Evolutionary conservation across 1,140 invertebrate species (phyloP), one percentile per base, ranked within the genome.

Genomic region (Maniola jurtina): DNA sequence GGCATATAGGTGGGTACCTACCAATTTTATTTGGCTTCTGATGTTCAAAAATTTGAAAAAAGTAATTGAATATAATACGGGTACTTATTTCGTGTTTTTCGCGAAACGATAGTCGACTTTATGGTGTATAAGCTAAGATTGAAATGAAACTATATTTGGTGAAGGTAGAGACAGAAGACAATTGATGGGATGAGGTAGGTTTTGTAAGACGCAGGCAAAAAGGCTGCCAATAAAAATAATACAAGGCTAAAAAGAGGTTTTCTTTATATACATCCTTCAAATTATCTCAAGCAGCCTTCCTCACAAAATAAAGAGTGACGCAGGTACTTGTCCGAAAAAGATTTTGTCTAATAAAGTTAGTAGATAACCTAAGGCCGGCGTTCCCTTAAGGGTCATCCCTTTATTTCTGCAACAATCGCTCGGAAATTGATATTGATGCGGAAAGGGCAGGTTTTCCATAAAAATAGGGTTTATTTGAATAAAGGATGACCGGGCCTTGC

Each of bases 401-500:
- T 88, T 87, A 86, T 90, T 89, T 89, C 85, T 86, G 80, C 86
- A 86, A 89, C 88, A 90, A 90, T 90, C 86, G 83, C 85, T 77
- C 70, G 80, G 85, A 90, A 90, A 90, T 90, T 90, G 88, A 90
- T 90, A 90, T 90, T 90, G 88, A 89, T 90, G 88, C 82, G 82
- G 81, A 87, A 88, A 89, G 87, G 87, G 87, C 84, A 86, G 73
- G 80, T 87, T 89, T 88, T 90, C 88, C 86, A 90, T 90, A 90
- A 90, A 90, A 90, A 90, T 89, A 90, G 86, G 86, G 86, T 89
- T 89, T 90, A 90, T 90, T 90, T 90, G 84, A 90, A 90, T 90
- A 90, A 90, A 89, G 85, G 88, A 90, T 90, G 83, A 80, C 81
- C 84, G 81, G 77, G 57, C 72, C 76, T 80, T 72, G 68, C 66